A percentile compares a stretch with the other conserved stretches of the same genome.
phyloP scores from a whole-genome alignment of 2,113 vertebrate species.

The Zapornia atra region DNA sequence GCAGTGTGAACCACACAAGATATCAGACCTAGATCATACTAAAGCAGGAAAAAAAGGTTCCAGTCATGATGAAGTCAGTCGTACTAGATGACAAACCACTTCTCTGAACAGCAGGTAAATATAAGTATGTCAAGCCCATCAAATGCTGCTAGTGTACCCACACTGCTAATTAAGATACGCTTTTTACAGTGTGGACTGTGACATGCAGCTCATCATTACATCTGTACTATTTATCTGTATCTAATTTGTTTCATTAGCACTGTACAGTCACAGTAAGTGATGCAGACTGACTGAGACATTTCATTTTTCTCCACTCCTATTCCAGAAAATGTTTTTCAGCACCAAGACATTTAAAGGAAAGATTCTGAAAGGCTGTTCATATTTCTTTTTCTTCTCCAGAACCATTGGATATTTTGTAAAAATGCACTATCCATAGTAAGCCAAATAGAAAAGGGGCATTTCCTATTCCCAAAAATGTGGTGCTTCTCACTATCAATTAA shows the following conservation, averaged over 20 bases:
- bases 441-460: not conserved
- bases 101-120: not conserved
- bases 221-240: not conserved
- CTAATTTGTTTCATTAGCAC: not conserved
- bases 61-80: not conserved
- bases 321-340: not conserved
- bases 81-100: not conserved
- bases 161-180: not conserved
- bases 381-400: not conserved
- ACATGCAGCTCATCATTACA: not conserved
- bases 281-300: not conserved
- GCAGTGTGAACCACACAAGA: not conserved
- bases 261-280: not conserved
- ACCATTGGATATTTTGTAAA: not conserved
- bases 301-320: not conserved
- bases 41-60: not conserved
- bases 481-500: not conserved
- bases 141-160: not conserved
- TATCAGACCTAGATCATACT: not conserved
- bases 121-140: not conserved
- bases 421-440: not conserved
- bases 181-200: not conserved
- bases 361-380: not conserved
- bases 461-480: not conserved
- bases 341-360: not conserved